Percentiles rank a stretch among this genome's conserved stretches.
phyloP scores from a whole-genome alignment of 2,888 invertebrate genomes.

The Pecten maximus region DNA sequence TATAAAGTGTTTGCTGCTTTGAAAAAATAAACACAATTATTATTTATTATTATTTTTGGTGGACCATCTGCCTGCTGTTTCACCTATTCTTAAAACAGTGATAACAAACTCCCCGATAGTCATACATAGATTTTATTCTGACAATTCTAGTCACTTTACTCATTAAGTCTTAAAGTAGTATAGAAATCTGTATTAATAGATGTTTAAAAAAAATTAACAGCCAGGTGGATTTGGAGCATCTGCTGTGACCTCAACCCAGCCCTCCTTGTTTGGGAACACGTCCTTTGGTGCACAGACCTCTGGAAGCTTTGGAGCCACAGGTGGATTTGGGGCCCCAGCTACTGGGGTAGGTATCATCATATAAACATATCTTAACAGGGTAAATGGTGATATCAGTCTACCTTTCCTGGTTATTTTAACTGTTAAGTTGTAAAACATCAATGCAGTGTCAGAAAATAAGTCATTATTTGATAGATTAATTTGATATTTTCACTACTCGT shows the following conservation, averaged over 20 bases:
- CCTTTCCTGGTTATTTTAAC: background rate
- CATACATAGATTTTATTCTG: no score
- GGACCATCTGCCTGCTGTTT: no score
- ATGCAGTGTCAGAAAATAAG: background rate
- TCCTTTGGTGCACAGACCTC: conserved; percentile 53
- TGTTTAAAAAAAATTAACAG: conserved; percentile 49
- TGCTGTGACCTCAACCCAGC: conserved; percentile 61
- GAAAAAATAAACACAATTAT: background rate
- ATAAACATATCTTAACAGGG: background rate
- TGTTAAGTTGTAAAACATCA: background rate
- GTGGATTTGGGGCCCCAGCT: conserved; percentile 60
- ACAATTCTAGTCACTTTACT: no score
- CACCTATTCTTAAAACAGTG: background rate
- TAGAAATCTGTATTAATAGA: no score
- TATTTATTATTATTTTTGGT: no score
- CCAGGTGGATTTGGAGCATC: conserved; percentile 58
- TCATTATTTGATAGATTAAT: background rate
- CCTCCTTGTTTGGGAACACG: conserved; percentile 63
- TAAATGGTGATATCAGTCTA: background rate
- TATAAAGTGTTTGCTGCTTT: background rate
- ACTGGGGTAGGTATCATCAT: conserved; percentile 35
- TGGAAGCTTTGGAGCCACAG: conserved; percentile 45
- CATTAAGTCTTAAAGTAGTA: no score
- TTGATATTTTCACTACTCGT: no score
- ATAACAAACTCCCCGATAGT: background rate